Base-by-base conservation (phyloP, 2,113 vertebrate species). In the Mola mola region DNA sequence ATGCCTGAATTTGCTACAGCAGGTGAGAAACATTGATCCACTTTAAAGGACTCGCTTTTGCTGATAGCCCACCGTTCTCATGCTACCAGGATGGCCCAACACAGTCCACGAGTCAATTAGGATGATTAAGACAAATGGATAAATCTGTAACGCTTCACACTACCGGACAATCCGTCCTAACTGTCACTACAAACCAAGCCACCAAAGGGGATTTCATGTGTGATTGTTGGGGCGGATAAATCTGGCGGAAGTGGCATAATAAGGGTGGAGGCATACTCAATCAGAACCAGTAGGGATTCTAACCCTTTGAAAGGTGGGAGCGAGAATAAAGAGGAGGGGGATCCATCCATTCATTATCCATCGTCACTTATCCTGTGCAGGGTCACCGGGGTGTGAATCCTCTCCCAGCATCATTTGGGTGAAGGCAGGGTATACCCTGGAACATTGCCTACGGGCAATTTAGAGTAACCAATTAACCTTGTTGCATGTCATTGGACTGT, bases 121-220 rank as follows among this genome's bases (percentile, higher is more conserved):
- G 51, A 52, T 69, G 72, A 78, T 82, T 66, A 73, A 72, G 72
- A 86, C 74, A 62, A 71, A 76, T 62, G 71, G 72, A 81, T 79
- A 66, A 76, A 76, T 73, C 22, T 78, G 63, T 49, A 73, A 78
- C 50, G 48, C 78, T 70, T 80, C 63, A 69, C 82, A 66, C 51
- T 29, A 64, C 34, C 63, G 68, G 69, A 77, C 79, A 67, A 79
- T 81, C 59, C 63, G 24, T 56, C 40, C 43, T 80, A 67, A 84
- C 56, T 3, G 17, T 70, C 42, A 25, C 21, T 72, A 41, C 43
- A 40, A 52, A 68, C 42, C 55, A 62, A 60, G 37, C 20, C 21
- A 38, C 52, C 36, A 36, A 61, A 66, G 21, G 43, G 59, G 51
- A 64, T 73, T 81, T 79, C 46, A 48, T 36, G 29, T 74, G 55